Evolutionary conservation across 2,888 invertebrate species (phyloP).

Genomic region (Strigamia maritima): DNA sequence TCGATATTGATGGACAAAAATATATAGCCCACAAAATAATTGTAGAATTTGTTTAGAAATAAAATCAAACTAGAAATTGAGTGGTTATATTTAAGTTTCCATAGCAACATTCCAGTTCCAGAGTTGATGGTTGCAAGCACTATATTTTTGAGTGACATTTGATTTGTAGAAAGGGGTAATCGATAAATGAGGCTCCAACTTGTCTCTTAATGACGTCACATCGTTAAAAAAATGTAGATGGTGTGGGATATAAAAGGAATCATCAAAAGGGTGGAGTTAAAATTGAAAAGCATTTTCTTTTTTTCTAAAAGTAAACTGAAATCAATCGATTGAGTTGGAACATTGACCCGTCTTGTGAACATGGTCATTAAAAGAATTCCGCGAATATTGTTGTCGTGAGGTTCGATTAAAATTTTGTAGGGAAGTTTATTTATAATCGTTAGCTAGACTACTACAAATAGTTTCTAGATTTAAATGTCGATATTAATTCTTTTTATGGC

Average conservation of each 20-base stretch:
- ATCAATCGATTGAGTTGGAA: conserved; percentile 17
- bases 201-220: conserved; percentile 22
- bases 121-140: conserved; percentile 11
- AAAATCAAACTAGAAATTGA: not conserved
- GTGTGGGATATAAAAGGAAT: not conserved
- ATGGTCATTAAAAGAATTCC: conserved; percentile 24
- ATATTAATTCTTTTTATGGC: not conserved
- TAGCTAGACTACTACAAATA: not conserved
- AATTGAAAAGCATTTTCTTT: not conserved
- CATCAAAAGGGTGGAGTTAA: conserved; percentile 9
- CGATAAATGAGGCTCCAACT: conserved; percentile 20
- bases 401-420: not conserved
- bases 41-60: not conserved
- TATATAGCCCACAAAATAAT: not conserved
- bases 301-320: not conserved
- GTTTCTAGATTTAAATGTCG: not conserved
- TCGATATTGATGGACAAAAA: conserved; percentile 7
- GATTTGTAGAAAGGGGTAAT: conserved; percentile 7
- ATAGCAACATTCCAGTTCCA: not conserved
- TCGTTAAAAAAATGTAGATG: conserved; percentile 17
- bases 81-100: conserved; percentile 4
- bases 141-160: conserved; percentile 28
- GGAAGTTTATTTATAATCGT: not conserved
- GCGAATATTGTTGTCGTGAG: not conserved
- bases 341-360: conserved; percentile 28